Percentiles rank a stretch among this genome's conserved stretches.
Conservation (phyloP, 1,140 invertebrate species). For the Heliothis subflexa region DNA sequence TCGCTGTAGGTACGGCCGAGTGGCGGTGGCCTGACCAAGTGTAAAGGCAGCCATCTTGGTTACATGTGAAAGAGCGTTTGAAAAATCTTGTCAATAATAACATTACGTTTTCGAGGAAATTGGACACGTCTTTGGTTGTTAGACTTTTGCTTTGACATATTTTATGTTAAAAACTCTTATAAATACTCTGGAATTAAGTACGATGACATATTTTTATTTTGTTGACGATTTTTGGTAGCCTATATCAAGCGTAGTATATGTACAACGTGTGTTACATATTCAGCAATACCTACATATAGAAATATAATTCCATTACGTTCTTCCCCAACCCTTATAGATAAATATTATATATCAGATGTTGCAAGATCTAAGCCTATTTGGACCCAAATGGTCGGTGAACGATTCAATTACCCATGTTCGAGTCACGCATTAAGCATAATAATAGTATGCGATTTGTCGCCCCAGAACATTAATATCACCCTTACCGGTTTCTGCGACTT, state of each 20-base stretch:
- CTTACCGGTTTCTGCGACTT: slow-evolving; percentile 7
- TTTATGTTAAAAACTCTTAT: too few relatives aligned
- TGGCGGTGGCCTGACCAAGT: too few relatives aligned
- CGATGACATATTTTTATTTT: background rate
- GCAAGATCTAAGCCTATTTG: background rate
- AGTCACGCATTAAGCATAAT: slow-evolving; percentile 21
- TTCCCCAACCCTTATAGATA: background rate
- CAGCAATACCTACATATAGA: background rate
- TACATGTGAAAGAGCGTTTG: background rate
- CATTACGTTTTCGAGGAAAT: too few relatives aligned
- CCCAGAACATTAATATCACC: slow-evolving; percentile 30
- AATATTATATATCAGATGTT: slow-evolving; percentile 12
- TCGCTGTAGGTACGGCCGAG: too few relatives aligned
- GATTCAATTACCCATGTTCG: slow-evolving; percentile 30
- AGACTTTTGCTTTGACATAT: too few relatives aligned
- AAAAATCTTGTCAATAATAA: background rate
- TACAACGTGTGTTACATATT: background rate
- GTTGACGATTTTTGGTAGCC: too few relatives aligned
- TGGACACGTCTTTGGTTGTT: too few relatives aligned
- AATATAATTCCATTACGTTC: too few relatives aligned
- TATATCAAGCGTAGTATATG: background rate
- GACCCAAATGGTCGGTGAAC: slow-evolving; percentile 15
- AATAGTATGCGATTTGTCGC: slow-evolving; percentile 36
- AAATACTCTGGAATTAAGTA: background rate
- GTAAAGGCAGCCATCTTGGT: background rate